Percentiles rank a stretch among this genome's conserved stretches.
phyloP scores from a whole-genome alignment of 2,113 vertebrate genomes.

The Onychorhynchus coronatus region DNA sequence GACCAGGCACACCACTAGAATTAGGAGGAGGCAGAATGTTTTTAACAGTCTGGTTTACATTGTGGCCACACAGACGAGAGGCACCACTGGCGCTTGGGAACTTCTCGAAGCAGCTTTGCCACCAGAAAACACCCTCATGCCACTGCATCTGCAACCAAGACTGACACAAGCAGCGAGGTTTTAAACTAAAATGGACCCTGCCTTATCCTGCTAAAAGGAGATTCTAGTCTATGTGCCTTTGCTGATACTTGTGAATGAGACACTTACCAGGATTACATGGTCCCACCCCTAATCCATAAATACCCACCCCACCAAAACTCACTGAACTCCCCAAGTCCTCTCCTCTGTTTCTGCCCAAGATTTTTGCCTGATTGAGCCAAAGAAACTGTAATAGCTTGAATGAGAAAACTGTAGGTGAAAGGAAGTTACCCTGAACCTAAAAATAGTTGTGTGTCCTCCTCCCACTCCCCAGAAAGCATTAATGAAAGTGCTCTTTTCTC shows the following conservation, averaged over 20 bases:
- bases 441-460: constrained; percentile 47
- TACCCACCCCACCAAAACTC: neutral
- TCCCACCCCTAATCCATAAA: neutral
- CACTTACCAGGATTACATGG: neutral
- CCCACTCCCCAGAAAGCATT: constrained; percentile 53
- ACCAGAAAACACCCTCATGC: neutral
- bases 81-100: neutral
- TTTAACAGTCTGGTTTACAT: neutral
- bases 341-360: neutral
- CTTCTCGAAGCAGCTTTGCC: neutral
- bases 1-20: neutral
- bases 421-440: constrained; percentile 49
- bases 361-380: neutral
- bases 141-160: neutral
- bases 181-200: neutral
- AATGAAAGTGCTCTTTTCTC: constrained; percentile 30
- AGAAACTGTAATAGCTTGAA: constrained; percentile 23
- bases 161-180: neutral
- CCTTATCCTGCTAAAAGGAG: neutral
- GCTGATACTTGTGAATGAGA: neutral
- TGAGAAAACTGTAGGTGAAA: constrained; percentile 55
- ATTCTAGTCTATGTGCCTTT: neutral
- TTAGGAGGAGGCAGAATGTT: neutral
- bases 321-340: neutral
- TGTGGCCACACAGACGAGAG: neutral